Percentiles rank a stretch among this genome's conserved stretches.
Evolutionary conservation across 2,888 invertebrate species (phyloP).

Genomic region (Plebejus anna): DNA sequence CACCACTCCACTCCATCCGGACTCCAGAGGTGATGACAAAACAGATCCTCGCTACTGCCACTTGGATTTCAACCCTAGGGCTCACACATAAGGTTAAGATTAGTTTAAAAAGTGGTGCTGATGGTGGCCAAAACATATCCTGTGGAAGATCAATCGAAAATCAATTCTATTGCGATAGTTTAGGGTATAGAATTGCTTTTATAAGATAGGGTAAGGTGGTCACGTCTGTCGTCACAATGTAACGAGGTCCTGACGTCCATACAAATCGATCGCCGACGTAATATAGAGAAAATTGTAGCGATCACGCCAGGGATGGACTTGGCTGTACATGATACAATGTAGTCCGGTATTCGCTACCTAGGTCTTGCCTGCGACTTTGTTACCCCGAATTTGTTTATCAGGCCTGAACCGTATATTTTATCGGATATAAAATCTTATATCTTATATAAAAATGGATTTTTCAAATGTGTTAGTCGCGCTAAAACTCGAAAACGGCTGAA

Average conservation of each 20-base stretch:
- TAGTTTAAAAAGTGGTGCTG: neutral
- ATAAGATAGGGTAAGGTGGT: constrained; percentile 38
- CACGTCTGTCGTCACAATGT: constrained; percentile 71
- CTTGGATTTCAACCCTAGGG: neutral
- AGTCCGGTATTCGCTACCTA: neutral
- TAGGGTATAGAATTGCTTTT: constrained; percentile 43
- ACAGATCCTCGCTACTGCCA: neutral
- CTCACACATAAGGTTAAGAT: neutral
- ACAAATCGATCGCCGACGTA: constrained; percentile 65
- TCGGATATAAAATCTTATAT: too few relatives aligned
- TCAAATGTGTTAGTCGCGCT: too few relatives aligned
- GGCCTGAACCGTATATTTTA: neutral
- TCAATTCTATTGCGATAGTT: constrained; percentile 38
- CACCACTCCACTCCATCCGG: constrained; percentile 48
- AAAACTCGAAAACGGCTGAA: too few relatives aligned
- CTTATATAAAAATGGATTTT: too few relatives aligned
- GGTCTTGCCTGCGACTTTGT: neutral
- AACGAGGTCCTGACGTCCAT: constrained; percentile 62
- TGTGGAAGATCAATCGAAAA: constrained; percentile 36
- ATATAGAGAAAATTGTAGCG: constrained; percentile 74
- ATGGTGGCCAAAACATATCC: neutral
- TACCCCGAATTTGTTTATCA: neutral
- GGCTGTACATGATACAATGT: neutral
- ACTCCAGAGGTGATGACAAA: constrained; percentile 51
- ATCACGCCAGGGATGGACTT: constrained; percentile 48